phyloP scores from a whole-genome alignment of 2,888 invertebrate genomes.

The Auanema sp. region DNA sequence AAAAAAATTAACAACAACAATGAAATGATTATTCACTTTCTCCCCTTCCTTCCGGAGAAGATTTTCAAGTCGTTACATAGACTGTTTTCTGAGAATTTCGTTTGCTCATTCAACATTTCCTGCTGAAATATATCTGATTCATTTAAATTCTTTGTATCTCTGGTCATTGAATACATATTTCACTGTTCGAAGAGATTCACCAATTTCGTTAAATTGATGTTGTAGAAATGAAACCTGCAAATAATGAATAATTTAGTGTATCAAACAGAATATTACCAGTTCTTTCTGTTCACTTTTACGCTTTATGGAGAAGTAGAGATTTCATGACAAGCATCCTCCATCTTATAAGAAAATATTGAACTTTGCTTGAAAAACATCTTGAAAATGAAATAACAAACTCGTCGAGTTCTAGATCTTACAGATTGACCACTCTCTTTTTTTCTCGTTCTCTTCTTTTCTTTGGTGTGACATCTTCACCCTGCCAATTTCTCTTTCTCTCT shows the following conservation, averaged over 20 bases:
- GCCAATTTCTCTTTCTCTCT: constrained; percentile 9
- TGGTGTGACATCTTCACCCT: constrained; percentile 6
- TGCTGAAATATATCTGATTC: too few relatives aligned
- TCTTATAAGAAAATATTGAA: constrained; percentile 26
- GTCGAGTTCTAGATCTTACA: too few relatives aligned
- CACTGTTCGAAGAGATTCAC: constrained; percentile 24
- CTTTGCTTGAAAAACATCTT: constrained; percentile 20
- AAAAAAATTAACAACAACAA: too few relatives aligned
- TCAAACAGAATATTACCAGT: constrained; percentile 24
- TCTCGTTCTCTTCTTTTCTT: too few relatives aligned
- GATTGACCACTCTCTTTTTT: too few relatives aligned
- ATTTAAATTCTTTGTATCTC: too few relatives aligned
- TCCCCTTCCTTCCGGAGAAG: too few relatives aligned
- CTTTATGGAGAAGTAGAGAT: constrained; percentile 26
- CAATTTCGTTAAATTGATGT: constrained; percentile 24
- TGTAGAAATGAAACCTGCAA: constrained; percentile 25
- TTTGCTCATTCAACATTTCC: too few relatives aligned
- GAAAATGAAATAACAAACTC: constrained; percentile 20
- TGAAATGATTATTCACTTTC: too few relatives aligned
- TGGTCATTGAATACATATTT: constrained; percentile 23
- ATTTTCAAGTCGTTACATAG: too few relatives aligned
- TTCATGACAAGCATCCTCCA: constrained; percentile 26
- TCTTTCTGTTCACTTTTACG: constrained; percentile 25
- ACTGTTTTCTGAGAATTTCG: too few relatives aligned
- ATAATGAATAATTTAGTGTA: constrained; percentile 25